These are phyloP conservation scores for Drosophila athabasca DNA, from an alignment of 1,140 invertebrate species.

Conservation along the genomic window DNA sequence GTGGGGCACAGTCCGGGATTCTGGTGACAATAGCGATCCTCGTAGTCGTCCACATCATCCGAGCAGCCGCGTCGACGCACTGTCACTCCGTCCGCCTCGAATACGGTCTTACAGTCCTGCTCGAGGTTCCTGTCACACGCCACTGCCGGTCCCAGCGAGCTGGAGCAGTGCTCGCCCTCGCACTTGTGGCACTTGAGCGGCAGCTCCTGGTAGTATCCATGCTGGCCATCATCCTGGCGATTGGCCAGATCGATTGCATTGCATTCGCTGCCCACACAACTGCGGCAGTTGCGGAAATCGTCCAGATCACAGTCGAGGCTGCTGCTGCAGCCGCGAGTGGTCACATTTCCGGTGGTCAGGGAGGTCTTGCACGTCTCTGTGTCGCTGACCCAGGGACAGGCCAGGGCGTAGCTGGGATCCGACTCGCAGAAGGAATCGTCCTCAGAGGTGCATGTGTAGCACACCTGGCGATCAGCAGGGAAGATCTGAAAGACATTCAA, in stretches of 20 bases:
- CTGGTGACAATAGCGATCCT: constrained; percentile 64
- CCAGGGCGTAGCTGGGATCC: constrained; percentile 36
- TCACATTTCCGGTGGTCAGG: constrained; percentile 50
- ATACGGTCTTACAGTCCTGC: constrained; percentile 78
- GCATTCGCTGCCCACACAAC: constrained; percentile 62
- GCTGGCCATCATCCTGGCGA: constrained; percentile 61
- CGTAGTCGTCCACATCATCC: constrained; percentile 75
- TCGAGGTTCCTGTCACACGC: constrained; percentile 44
- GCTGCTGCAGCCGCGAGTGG: constrained; percentile 71
- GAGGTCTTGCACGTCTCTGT: constrained; percentile 61
- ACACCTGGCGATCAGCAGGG: constrained; percentile 68
- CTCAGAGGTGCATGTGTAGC: constrained; percentile 66
- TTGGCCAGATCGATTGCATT: constrained; percentile 72
- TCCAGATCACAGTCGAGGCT: constrained; percentile 47
- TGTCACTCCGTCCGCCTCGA: constrained; percentile 52
- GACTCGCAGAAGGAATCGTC: constrained; percentile 68
- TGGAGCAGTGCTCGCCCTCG: constrained; percentile 62
- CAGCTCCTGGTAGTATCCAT: constrained; percentile 65
- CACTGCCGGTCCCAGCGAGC: constrained; percentile 57
- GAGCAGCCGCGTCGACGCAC: constrained; percentile 68
- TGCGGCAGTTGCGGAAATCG: constrained; percentile 68
- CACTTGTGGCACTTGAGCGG: constrained; percentile 70
- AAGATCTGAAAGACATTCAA: constrained; percentile 41
- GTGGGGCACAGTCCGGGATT: constrained; percentile 58
- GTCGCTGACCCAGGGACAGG: constrained; percentile 58